Percentiles rank a stretch among this genome's conserved stretches.
phyloP scores from a whole-genome alignment of 1,140 invertebrate genomes.

The Drosophila takahashii region DNA sequence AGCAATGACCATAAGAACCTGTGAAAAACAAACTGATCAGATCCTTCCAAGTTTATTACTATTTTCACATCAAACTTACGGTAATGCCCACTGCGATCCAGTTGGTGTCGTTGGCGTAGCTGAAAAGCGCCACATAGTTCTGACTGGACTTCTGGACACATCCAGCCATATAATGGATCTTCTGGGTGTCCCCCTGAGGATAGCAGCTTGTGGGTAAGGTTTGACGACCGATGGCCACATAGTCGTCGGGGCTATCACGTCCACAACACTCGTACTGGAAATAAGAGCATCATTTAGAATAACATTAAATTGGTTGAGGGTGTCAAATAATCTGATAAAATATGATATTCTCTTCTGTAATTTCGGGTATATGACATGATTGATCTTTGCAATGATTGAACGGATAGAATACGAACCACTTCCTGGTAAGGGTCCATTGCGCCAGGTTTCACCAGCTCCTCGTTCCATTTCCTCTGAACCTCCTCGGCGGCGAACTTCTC shows the following conservation, averaged over 20 bases:
- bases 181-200: constrained; percentile 19
- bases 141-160: constrained; percentile 57
- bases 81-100: constrained; percentile 55
- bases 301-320: too few relatives aligned
- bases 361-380: too few relatives aligned
- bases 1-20: constrained; percentile 65
- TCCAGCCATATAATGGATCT: constrained; percentile 37
- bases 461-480: constrained; percentile 57
- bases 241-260: constrained; percentile 62
- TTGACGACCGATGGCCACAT: constrained; percentile 43
- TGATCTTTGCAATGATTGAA: background rate
- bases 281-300: background rate
- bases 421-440: constrained; percentile 57
- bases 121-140: constrained; percentile 44
- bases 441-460: constrained; percentile 43
- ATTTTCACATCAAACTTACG: constrained; percentile 22
- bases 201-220: constrained; percentile 54
- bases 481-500: constrained; percentile 53
- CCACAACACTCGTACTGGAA: constrained; percentile 71
- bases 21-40: constrained; percentile 7
- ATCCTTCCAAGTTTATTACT: background rate
- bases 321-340: too few relatives aligned
- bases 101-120: constrained; percentile 54
- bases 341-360: too few relatives aligned
- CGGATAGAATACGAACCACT: constrained; percentile 33